Base-by-base conservation (phyloP, 2,888 invertebrate genomes). In the Chrysodeixis includens region DNA sequence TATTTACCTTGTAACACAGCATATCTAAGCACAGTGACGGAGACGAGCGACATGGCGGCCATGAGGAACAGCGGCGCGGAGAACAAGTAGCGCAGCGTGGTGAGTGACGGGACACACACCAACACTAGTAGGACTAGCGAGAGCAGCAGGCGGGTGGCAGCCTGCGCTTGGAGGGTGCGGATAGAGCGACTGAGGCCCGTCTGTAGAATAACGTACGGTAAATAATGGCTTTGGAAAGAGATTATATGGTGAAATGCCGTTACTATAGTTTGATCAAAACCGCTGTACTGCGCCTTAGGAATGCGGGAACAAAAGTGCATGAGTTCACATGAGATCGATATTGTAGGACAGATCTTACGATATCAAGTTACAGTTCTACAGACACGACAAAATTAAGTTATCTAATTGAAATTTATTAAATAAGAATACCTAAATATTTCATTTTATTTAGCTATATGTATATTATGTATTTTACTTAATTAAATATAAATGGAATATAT, bases 171-270 rank as follows among this genome's bases (percentile, higher is more conserved):
- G 0, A 88, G 66, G 0, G 88, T 66, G 18, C 93, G 90, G 58
- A 92, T 80, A 0, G 89, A 88, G 0, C 93, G 89, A 78, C 85
- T 91, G 0, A 92, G 71, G 0, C 90, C 90, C n/a, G 83, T 85
- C 94, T 94, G 88, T 3, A 20, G 9, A 10, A 20, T 10, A 4
- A 1, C 5, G n/a, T 6, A 1, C 1, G n/a, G 6, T n/a, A 5
- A 40, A 0, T 12, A 3, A 35, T 5, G 35, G 5, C 2, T 12
- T 35, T 14, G 4, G 35, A 35, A 40, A n/a, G 2, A 26, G n/a
- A n/a, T n/a, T 6, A 26, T 26, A 26, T 26, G 26, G 26, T 26
- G 26, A 35, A 8, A n/a, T n/a, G n/a, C n/a, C n/a, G n/a, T n/a
- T n/a, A n/a, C n/a, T n/a, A n/a, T n/a, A n/a, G n/a, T n/a, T n/a